A percentile compares a stretch with the other conserved stretches of the same genome.
Conservation (phyloP, 2,888 invertebrate species). For the Dynastes maya region DNA sequence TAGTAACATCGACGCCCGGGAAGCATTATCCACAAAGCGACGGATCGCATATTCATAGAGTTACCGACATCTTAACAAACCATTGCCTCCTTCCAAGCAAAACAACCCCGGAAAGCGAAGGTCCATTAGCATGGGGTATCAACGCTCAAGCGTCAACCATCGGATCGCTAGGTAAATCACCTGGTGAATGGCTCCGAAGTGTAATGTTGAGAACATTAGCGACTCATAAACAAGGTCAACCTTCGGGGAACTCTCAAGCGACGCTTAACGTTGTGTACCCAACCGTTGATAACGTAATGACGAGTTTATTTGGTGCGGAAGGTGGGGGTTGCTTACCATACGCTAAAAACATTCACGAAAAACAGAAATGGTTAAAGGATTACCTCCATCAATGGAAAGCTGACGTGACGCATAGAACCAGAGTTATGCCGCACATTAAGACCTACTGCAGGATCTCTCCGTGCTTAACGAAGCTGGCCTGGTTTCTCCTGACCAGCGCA, state of each 20-base stretch:
- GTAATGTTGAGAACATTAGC: constrained; percentile 81
- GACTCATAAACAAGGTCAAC: constrained; percentile 72
- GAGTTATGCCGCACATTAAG: constrained; percentile 97
- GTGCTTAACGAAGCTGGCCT: constrained; percentile 79
- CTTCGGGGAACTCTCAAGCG: constrained; percentile 74
- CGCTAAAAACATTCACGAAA: constrained; percentile 77
- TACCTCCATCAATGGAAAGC: constrained; percentile 91
- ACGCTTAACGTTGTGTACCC: constrained; percentile 81
- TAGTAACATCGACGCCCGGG: constrained; percentile 90
- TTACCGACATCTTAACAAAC: constrained; percentile 77
- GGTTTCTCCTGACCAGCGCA: constrained; percentile 92
- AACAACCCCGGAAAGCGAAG: constrained; percentile 66
- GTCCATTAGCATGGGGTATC: constrained; percentile 71
- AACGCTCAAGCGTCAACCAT: constrained; percentile 93
- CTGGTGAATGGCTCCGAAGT: constrained; percentile 83
- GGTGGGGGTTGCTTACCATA: constrained; percentile 95
- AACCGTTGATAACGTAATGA: constrained; percentile 85
- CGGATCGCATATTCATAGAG: constrained; percentile 72
- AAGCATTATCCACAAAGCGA: constrained; percentile 64
- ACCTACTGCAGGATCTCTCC: constrained; percentile 86
- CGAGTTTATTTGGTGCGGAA: constrained; percentile 86
- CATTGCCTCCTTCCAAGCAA: constrained; percentile 74
- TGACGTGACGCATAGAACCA: constrained; percentile 77
- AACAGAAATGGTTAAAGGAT: constrained; percentile 87
- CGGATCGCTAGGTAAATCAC: constrained; percentile 85